These are phyloP conservation scores for Thecophora atra DNA, from an alignment of 2,888 invertebrate species.

Conservation along the genomic window DNA sequence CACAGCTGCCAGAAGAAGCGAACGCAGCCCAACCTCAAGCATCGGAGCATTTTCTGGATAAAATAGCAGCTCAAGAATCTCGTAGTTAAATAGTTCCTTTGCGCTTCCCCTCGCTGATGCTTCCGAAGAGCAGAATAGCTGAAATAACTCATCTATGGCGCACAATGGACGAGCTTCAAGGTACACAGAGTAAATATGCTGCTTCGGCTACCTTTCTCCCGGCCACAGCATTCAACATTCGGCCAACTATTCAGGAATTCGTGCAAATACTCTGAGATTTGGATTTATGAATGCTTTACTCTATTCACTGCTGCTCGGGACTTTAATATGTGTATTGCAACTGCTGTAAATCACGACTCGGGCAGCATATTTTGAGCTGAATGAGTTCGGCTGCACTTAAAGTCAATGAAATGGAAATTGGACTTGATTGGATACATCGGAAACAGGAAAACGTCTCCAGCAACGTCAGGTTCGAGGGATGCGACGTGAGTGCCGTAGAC, in stretches of 20 bases:
- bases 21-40: conserved; percentile 31
- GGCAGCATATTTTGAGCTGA: too few relatives aligned
- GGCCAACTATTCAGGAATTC: conserved; percentile 11
- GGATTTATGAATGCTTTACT: too few relatives aligned
- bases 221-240: too few relatives aligned
- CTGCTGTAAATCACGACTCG: too few relatives aligned
- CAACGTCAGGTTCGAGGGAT: too few relatives aligned
- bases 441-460: too few relatives aligned
- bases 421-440: too few relatives aligned
- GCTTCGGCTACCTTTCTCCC: background rate
- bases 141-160: conserved; percentile 19
- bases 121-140: conserved; percentile 23
- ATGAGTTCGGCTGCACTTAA: too few relatives aligned
- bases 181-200: background rate
- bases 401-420: too few relatives aligned
- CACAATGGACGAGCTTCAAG: background rate
- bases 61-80: conserved; percentile 42
- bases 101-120: conserved; percentile 33
- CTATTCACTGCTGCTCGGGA: background rate
- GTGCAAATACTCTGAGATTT: too few relatives aligned
- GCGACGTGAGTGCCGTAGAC: too few relatives aligned
- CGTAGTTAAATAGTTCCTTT: conserved; percentile 45
- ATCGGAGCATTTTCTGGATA: conserved; percentile 31
- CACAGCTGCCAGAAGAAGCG: background rate
- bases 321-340: too few relatives aligned